These are phyloP conservation scores for Neomicropteryx cornuta DNA, from an alignment of 1,140 invertebrate genomes.

Conservation along the genomic window DNA sequence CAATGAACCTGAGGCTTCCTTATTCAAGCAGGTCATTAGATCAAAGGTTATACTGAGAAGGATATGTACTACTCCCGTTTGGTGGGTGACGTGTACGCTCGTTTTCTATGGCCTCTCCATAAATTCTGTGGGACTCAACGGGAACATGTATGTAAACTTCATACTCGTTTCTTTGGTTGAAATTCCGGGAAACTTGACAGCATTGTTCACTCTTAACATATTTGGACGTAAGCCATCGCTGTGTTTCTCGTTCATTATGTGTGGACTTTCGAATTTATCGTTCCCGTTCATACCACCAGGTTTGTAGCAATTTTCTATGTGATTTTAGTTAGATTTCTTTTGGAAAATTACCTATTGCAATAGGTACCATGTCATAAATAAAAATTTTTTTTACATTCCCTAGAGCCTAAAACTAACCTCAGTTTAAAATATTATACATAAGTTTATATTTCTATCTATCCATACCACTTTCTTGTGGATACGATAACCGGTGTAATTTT, in stretches of 20 bases:
- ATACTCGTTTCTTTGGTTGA: slow-evolving; percentile 56
- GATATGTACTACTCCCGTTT: slow-evolving; percentile 54
- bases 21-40: slow-evolving; percentile 36
- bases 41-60: slow-evolving; percentile 46
- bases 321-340: too few relatives aligned
- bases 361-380: too few relatives aligned
- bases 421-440: too few relatives aligned
- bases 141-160: slow-evolving; percentile 60
- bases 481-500: too few relatives aligned
- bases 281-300: slow-evolving; percentile 31
- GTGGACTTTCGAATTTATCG: slow-evolving; percentile 38
- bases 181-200: slow-evolving; percentile 57
- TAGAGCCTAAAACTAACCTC: too few relatives aligned
- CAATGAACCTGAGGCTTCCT: slow-evolving; percentile 15
- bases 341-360: too few relatives aligned
- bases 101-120: slow-evolving; percentile 75
- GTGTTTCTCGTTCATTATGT: slow-evolving; percentile 44
- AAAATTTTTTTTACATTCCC: too few relatives aligned
- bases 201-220: slow-evolving; percentile 46
- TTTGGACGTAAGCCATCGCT: slow-evolving; percentile 51
- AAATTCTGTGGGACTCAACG: slow-evolving; percentile 62
- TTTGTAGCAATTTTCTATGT: slow-evolving; percentile 67
- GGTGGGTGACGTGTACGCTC: slow-evolving; percentile 62
- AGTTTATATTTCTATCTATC: too few relatives aligned
- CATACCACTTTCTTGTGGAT: too few relatives aligned